These are phyloP conservation scores for Cybosia mesomella DNA, from an alignment of 2,888 invertebrate species.

Conservation along the genomic window DNA sequence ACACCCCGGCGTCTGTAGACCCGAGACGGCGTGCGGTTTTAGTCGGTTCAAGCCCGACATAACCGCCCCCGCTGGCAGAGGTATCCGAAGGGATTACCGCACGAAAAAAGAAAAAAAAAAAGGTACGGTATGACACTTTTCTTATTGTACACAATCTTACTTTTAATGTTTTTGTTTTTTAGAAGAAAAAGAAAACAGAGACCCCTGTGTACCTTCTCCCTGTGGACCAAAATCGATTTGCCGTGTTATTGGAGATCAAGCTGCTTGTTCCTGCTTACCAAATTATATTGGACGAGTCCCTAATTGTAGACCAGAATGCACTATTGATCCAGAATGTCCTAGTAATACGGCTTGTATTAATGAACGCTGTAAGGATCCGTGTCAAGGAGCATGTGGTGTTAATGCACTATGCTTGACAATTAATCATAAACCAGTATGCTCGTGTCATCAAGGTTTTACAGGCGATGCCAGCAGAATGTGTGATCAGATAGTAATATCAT, in stretches of 20 bases:
- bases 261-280: conserved; percentile 94
- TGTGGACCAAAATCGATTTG: conserved; percentile 95
- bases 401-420: conserved; percentile 94
- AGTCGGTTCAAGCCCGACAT: too few species aligned
- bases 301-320: conserved; percentile 94
- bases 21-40: too few species aligned
- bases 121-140: too few species aligned
- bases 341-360: conserved; percentile 93
- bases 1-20: too few species aligned
- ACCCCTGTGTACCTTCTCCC: conserved; percentile 93
- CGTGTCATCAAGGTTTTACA: conserved; percentile 93
- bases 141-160: background rate
- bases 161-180: conserved; percentile 10
- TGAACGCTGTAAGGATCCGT: conserved; percentile 94
- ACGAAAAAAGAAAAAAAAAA: too few species aligned
- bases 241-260: conserved; percentile 92
- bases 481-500: conserved; percentile 83
- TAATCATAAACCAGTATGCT: conserved; percentile 93
- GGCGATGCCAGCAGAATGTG: conserved; percentile 92
- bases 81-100: too few species aligned
- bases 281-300: conserved; percentile 95
- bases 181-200: conserved; percentile 67
- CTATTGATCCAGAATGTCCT: conserved; percentile 93
- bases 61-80: too few species aligned
- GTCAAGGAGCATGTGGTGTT: conserved; percentile 91